Base-by-base conservation (phyloP, 1,140 invertebrate genomes). In the Danaus plexippus region DNA sequence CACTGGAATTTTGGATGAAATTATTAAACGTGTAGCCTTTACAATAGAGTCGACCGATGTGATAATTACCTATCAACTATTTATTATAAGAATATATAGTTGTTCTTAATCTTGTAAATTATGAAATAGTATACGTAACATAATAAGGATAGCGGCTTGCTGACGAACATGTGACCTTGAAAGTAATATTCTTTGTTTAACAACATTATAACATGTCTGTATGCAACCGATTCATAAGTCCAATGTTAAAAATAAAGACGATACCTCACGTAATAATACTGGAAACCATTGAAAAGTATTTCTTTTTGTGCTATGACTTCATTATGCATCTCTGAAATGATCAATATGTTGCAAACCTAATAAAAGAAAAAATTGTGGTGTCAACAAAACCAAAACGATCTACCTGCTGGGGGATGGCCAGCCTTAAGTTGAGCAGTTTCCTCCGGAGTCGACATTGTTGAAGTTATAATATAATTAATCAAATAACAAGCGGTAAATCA, bases 401-500 rank as follows among this genome's bases (percentile, higher is more conserved):
- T 88, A 96, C 94, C 92, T 90, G 95, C 95, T 73, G 94, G 94
- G 65, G 94, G 94, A 88, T 96, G 95, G 51, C 94, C 94, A 61
- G 89, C 92, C 78, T 94, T 94, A 12, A 94, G 80, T 80, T 93
- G 90, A 58, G 89, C 85, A 58, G 90, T 91, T 77, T 91, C 90
- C 67, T 90, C 89, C 52, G 86, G 76, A 61, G 84, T 83, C 57
- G 85, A 87, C 85, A 88, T 88, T 65, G 52, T 81, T 54, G 52
- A 32, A 32, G 22, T 32, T 32, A 32, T 47, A 63, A 52, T 46
- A 41, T 57, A 54, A 12, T 46, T 43, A 65, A 56, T 57, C 52
- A 52, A 55, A 57, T 54, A 64, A 61, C 59, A 61, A 54, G 43
- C 22, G 22, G 53, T 52, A 67, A 76, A 67, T 70, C 64, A 67